Percentiles rank a stretch among this genome's conserved stretches.
These are phyloP conservation scores for Acanthisitta chloris DNA, from an alignment of 2,113 vertebrate genomes.

Conservation along the genomic window DNA sequence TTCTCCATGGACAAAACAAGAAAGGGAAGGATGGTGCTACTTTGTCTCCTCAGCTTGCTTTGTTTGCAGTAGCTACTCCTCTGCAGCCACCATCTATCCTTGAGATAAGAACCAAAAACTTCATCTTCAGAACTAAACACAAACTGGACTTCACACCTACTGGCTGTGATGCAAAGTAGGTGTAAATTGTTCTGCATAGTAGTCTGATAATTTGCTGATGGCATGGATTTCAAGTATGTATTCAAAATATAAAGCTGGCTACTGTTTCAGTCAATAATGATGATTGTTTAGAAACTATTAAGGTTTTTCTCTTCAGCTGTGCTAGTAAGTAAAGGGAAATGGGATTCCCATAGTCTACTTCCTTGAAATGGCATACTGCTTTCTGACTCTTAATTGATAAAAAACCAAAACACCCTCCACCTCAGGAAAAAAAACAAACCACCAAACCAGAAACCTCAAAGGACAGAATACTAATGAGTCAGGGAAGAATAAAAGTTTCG, in stretches of 20 bases:
- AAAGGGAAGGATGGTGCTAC: conserved; percentile 77
- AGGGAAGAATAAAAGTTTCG: background rate
- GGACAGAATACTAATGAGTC: background rate
- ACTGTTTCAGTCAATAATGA: background rate
- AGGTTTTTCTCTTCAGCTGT: background rate
- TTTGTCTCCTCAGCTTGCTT: conserved; percentile 79
- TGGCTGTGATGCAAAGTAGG: conserved; percentile 85
- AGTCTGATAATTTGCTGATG: background rate
- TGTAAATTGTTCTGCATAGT: background rate
- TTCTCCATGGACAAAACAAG: conserved; percentile 85
- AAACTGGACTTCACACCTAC: conserved; percentile 86
- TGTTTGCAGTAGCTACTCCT: conserved; percentile 84
- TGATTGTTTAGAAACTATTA: background rate
- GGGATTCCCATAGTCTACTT: background rate
- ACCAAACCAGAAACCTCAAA: background rate
- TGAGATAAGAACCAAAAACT: conserved; percentile 86
- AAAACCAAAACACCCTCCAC: background rate
- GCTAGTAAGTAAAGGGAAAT: background rate
- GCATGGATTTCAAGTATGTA: background rate
- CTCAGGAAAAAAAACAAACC: background rate
- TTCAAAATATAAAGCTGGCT: background rate
- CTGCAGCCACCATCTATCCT: conserved; percentile 84
- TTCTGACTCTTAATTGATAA: background rate
- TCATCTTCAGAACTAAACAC: conserved; percentile 87
- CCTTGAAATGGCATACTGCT: background rate